Evolutionary conservation across 1,140 invertebrate genomes (phyloP), one percentile per base, ranked within the genome.

Genomic region (Drosophila jambulina): DNA sequence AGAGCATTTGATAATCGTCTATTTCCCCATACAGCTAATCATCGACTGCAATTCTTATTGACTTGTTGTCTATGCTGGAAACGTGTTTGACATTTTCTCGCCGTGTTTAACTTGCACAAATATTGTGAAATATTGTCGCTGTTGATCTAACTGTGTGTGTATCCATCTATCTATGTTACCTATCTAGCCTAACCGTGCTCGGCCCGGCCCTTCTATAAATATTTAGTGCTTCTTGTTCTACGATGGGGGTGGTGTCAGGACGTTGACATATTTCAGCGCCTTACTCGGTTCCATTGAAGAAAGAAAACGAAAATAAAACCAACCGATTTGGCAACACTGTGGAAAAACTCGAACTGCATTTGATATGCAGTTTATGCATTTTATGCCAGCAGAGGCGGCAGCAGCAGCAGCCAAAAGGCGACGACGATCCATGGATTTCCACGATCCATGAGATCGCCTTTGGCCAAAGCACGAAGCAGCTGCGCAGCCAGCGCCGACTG

Each of bases 41-140:
- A 51, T 49, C 42, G 38, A 76, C 40, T 67, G 57, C 54, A 80
- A 77, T 80, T 83, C 67, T 59, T 80, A 88, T 88, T 86, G 54
- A 77, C 62, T 82, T 70, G 84, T 88, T 88, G 76, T 57, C 62
- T 87, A 62, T 45, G 59, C 60, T 70, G 51, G 76, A 86, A 86
- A 86, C 83, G 83, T 86, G 84, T 83, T 86, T 88, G 84, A 83
- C 80, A 86, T 86, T 83, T 86, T 86, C 77, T 62, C 62, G 62
- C 63, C 67, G 45, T 76, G 76, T 88, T 88, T 80, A 83, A 62
- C 57, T 84, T 43, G 54, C 45, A 68, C 60, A 80, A 83, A 83
- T 78, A 62, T 64, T 78, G 68, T 59, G 53, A 69, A 74, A 74
- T 72, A 61, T 70, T 53, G 70, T 49, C 45, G 36, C 45, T 46